A percentile compares a stretch with the other conserved stretches of the same genome.
Conservation (phyloP, 2,888 invertebrate genomes). For the Calameuta filiformis region DNA sequence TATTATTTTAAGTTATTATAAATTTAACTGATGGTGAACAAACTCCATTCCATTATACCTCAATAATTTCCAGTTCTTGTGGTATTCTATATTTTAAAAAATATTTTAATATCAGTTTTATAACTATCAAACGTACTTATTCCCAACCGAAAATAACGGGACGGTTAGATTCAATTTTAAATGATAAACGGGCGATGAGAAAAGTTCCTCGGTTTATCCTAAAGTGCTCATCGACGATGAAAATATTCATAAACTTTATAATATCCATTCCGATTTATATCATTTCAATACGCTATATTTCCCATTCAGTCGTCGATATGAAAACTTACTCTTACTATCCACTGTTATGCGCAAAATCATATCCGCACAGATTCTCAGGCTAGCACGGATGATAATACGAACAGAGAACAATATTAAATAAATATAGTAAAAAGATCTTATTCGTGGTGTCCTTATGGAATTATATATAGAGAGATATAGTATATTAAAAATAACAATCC, state of each 20-base stretch:
- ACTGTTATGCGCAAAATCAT: not conserved
- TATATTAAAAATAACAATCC: not conserved
- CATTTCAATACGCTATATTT: not conserved
- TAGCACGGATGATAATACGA: not conserved
- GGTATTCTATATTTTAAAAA: not conserved
- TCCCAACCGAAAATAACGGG: not conserved
- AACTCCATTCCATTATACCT: not conserved
- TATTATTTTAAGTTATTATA: not conserved
- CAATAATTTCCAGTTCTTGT: not conserved
- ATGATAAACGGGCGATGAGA: not conserved
- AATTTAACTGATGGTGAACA: not conserved
- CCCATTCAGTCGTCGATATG: not conserved
- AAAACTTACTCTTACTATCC: not conserved
- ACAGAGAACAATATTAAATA: not conserved
- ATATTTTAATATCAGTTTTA: not conserved
- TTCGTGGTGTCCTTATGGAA: not conserved
- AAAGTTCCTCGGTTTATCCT: not conserved
- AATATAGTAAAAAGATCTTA: not conserved
- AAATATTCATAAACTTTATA: not conserved
- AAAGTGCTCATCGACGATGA: not conserved
- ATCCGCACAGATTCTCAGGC: not conserved
- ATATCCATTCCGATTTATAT: not conserved
- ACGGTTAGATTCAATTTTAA: not conserved
- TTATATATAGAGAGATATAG: not conserved
- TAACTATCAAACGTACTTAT: not conserved